phyloP scores from a whole-genome alignment of 2,888 invertebrate genomes.

The Nineta flava region DNA sequence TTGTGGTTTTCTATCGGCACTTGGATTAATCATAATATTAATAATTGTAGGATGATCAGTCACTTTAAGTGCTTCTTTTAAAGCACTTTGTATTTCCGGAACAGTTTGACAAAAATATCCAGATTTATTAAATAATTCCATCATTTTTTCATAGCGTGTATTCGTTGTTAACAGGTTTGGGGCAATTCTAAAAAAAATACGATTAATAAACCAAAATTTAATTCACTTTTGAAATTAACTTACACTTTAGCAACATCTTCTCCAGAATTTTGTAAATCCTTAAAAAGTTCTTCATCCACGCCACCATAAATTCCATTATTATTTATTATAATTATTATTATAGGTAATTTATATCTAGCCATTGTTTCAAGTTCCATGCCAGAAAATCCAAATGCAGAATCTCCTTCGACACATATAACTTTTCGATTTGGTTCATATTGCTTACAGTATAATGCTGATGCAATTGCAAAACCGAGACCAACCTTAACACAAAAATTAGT shows the following conservation, averaged over 20 bases:
- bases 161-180: conserved; percentile 65
- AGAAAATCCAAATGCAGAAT: conserved; percentile 95
- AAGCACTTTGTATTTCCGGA: conserved; percentile 54
- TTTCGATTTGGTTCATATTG: conserved; percentile 64
- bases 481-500: conserved; percentile 32
- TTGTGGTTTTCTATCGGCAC: conserved; percentile 81
- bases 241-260: conserved; percentile 65
- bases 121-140: conserved; percentile 66
- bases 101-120: conserved; percentile 69
- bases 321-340: conserved; percentile 81
- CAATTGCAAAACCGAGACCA: conserved; percentile 81
- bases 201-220: neutral
- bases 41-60: conserved; percentile 70
- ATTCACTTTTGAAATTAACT: conserved; percentile 19
- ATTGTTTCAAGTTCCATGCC: conserved; percentile 98
- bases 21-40: conserved; percentile 78
- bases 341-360: conserved; percentile 82
- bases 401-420: conserved; percentile 90
- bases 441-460: conserved; percentile 79
- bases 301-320: conserved; percentile 93
- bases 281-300: conserved; percentile 57
- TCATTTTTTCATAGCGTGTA: conserved; percentile 79
- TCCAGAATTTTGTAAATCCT: conserved; percentile 42
- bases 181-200: conserved; percentile 51
- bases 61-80: conserved; percentile 48